These are phyloP conservation scores for Oedothorax gibbosus DNA, from an alignment of 1,140 invertebrate species.

Conservation along the genomic window DNA sequence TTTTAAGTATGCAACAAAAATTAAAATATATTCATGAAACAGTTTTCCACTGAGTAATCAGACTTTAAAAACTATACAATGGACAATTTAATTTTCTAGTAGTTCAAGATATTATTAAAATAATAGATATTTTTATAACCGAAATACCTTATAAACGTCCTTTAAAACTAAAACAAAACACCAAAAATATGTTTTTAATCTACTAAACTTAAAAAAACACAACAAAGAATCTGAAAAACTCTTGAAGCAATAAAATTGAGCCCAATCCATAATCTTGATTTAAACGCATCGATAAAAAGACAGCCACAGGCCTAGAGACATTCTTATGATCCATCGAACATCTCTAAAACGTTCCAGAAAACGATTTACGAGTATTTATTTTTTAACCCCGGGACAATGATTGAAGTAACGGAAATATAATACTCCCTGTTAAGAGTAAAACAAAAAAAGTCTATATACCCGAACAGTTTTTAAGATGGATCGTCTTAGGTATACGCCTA, in stretches of 20 bases:
- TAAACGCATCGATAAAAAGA: slow-evolving; percentile 1
- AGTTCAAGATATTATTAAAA: too few species aligned
- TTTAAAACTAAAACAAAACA: too few species aligned
- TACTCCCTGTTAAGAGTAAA: slow-evolving; percentile 5
- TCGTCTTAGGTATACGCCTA: slow-evolving; percentile 31
- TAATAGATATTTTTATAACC: too few species aligned
- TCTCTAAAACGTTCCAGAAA: slow-evolving; percentile 1
- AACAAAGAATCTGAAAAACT: background rate
- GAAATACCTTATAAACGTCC: too few species aligned
- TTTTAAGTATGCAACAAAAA: too few species aligned
- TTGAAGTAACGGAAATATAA: slow-evolving; percentile 7
- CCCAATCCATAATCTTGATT: slow-evolving; percentile 33
- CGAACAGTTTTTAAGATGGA: slow-evolving; percentile 20
- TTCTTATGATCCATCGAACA: slow-evolving; percentile 24
- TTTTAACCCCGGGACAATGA: slow-evolving; percentile 11
- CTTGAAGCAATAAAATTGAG: background rate
- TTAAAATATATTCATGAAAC: too few species aligned
- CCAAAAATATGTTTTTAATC: too few species aligned
- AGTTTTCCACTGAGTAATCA: too few species aligned
- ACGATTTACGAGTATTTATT: slow-evolving; percentile 30
- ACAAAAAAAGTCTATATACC: slow-evolving; percentile 38
- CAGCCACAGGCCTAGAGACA: background rate
- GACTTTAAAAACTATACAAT: too few species aligned
- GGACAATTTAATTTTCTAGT: too few species aligned
- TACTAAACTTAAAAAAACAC: background rate